These are phyloP conservation scores for Vulpes vulpes DNA, from an alignment of 2,113 vertebrate species.

Conservation along the genomic window DNA sequence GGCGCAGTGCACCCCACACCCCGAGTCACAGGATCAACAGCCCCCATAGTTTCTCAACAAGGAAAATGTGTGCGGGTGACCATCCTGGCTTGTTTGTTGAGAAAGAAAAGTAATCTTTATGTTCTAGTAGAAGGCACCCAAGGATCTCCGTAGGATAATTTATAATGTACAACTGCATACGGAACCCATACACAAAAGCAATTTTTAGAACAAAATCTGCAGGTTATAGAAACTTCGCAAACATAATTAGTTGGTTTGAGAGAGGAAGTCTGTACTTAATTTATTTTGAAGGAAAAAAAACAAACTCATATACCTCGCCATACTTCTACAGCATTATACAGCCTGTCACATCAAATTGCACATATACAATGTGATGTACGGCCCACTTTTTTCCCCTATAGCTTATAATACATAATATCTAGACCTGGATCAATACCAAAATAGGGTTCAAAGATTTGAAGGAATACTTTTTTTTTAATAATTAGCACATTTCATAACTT, in stretches of 20 bases:
- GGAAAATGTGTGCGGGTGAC: fast-evolving
- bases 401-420: not conserved
- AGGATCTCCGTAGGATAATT: not conserved
- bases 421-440: not conserved
- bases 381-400: fast-evolving
- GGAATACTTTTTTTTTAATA: not conserved
- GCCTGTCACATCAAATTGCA: not conserved
- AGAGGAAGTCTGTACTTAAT: not conserved
- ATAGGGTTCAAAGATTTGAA: not conserved
- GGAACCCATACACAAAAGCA: not conserved
- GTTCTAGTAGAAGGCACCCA: fast-evolving
- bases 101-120: not conserved
- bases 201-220: not conserved
- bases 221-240: not conserved
- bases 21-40: fast-evolving
- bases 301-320: fast-evolving
- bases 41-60: fast-evolving
- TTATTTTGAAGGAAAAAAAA: not conserved
- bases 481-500: not conserved
- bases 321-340: not conserved
- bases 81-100: not conserved
- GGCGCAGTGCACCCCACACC: fast-evolving
- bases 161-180: not conserved
- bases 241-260: not conserved
- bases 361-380: fast-evolving